A percentile compares a stretch with the other conserved stretches of the same genome.
phyloP scores from a whole-genome alignment of 1,140 invertebrate genomes.

The Cyclargus thomasi region DNA sequence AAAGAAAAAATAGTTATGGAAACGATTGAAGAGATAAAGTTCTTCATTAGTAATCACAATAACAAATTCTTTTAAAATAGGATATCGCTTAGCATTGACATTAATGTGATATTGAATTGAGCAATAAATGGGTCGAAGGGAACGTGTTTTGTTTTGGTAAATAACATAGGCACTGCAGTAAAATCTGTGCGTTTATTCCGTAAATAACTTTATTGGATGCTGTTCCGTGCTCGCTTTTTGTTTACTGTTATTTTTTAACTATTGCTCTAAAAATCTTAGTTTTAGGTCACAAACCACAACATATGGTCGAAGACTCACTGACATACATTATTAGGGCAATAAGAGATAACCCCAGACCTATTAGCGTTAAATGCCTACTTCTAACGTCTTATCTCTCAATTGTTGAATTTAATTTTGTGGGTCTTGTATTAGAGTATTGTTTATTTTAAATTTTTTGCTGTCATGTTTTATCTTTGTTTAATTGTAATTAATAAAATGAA shows the following conservation, averaged over 20 bases:
- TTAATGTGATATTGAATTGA: constrained; percentile 12
- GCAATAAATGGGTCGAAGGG: background rate
- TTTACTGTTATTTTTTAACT: too few species aligned
- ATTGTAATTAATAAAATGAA: too few species aligned
- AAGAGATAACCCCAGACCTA: constrained; percentile 25
- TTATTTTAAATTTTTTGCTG: background rate
- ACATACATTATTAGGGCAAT: constrained; percentile 26
- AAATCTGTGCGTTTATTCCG: background rate
- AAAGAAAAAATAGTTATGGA: too few species aligned
- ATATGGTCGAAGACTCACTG: constrained; percentile 24
- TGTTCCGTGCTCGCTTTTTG: too few species aligned
- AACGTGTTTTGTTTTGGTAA: background rate
- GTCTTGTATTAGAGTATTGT: background rate
- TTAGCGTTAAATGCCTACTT: constrained; percentile 8
- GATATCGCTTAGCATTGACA: constrained; percentile 25
- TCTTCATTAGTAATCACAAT: background rate
- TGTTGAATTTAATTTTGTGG: constrained; percentile 10
- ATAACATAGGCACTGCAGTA: background rate
- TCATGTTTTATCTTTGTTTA: too few species aligned
- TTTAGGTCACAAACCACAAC: constrained; percentile 26
- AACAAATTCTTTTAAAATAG: background rate
- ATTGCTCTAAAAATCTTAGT: background rate
- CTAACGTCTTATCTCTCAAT: constrained; percentile 18
- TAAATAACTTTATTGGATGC: too few species aligned
- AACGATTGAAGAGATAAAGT: background rate